A percentile compares a stretch with the other conserved stretches of the same genome.
These are phyloP conservation scores for Thamnaconus septentrionalis DNA, from an alignment of 2,113 vertebrate genomes.

Conservation along the genomic window DNA sequence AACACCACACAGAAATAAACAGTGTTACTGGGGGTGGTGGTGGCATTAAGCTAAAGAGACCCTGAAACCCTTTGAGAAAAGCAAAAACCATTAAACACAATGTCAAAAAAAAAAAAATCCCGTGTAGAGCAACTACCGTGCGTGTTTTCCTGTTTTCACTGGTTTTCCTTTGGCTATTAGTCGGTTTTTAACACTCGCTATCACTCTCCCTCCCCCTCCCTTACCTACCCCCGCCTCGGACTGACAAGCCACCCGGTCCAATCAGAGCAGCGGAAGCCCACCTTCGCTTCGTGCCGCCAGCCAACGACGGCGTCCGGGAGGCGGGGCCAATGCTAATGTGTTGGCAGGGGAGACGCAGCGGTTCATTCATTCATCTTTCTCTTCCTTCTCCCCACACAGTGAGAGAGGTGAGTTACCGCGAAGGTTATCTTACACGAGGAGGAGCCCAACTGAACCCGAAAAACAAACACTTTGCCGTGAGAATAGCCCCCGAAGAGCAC, in stretches of 20 bases:
- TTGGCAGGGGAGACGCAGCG: slow-evolving; percentile 75
- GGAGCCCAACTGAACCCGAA: slow-evolving; percentile 38
- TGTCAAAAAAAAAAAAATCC: neutral
- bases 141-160: neutral
- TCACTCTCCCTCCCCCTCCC: neutral
- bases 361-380: slow-evolving; percentile 69
- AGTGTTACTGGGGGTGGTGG: no score
- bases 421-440: slow-evolving; percentile 49
- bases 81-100: neutral
- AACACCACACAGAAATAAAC: no score
- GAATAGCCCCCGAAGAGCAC: slow-evolving; percentile 36
- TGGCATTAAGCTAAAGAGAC: no score
- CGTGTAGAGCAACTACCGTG: neutral
- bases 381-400: slow-evolving; percentile 35
- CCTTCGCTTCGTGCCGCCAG: neutral
- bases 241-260: slow-evolving; percentile 46
- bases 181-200: neutral
- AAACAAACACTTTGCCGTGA: neutral
- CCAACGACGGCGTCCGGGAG: slow-evolving; percentile 51
- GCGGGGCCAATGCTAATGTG: slow-evolving; percentile 64
- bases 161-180: neutral
- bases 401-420: slow-evolving; percentile 43
- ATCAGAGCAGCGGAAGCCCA: slow-evolving; percentile 9
- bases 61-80: neutral
- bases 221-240: slow-evolving; percentile 7